Conservation (phyloP, 2,797 vertebrate species). For the Florisuga fusca region DNA sequence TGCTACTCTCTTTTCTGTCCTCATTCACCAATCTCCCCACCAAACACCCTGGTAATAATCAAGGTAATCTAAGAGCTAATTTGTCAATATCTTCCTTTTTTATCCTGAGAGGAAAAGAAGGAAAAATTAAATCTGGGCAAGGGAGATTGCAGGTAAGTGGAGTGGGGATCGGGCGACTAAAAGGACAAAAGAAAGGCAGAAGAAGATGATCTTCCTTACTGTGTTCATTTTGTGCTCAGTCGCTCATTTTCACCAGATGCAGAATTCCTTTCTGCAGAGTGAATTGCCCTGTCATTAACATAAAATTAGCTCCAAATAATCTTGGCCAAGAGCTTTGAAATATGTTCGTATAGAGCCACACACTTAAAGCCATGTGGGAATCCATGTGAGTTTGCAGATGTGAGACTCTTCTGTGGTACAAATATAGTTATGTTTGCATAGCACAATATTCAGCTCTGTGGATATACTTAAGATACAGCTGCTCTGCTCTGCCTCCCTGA, state of each 20-base stretch:
- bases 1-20: background rate
- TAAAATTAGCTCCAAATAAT: constrained; percentile 26
- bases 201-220: background rate
- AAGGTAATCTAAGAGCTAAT: background rate
- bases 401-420: constrained; percentile 23
- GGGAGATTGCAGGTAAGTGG: background rate
- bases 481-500: background rate
- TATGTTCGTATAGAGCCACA: background rate
- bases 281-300: constrained; percentile 30
- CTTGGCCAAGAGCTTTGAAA: constrained; percentile 23
- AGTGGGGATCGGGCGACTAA: background rate
- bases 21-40: background rate
- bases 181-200: background rate
- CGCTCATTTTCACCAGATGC: constrained; percentile 1
- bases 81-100: background rate
- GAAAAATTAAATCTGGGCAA: background rate
- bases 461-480: background rate
- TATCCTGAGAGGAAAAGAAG: background rate
- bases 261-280: constrained; percentile 11
- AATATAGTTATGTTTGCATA: background rate
- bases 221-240: background rate
- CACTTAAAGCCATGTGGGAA: background rate
- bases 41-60: background rate
- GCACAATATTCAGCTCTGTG: background rate
- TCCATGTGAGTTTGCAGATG: constrained; percentile 40